phyloP scores from a whole-genome alignment of 2,113 vertebrate genomes.

The Pandion haliaetus region DNA sequence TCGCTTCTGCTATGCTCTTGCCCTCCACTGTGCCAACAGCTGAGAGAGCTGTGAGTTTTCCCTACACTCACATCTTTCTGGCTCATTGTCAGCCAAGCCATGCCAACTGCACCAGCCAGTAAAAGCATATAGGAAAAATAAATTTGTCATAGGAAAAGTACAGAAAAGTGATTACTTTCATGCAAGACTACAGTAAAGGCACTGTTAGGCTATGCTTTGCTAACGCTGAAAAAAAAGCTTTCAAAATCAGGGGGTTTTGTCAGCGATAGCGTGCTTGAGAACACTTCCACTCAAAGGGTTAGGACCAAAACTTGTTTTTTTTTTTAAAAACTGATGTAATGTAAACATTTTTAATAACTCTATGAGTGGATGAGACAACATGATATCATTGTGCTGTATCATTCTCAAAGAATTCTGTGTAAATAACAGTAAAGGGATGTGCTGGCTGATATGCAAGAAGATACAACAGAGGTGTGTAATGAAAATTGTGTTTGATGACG shows the following conservation, averaged over 20 bases:
- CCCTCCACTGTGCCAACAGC: constrained; percentile 47
- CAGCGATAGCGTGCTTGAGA: constrained; percentile 19
- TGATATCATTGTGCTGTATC: not conserved
- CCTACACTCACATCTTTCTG: constrained; percentile 72
- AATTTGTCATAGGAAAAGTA: constrained; percentile 80
- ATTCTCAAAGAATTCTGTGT: not conserved
- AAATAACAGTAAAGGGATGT: not conserved
- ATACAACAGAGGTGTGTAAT: not conserved
- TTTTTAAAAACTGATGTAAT: not conserved
- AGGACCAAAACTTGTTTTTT: not conserved
- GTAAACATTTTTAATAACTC: not conserved
- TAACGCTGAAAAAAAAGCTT: constrained; percentile 53
- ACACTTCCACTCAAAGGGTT: not conserved
- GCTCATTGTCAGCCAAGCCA: constrained; percentile 70
- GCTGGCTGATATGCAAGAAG: not conserved
- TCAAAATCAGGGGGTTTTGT: constrained; percentile 34
- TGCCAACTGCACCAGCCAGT: constrained; percentile 74
- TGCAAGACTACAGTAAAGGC: constrained; percentile 72
- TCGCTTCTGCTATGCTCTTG: constrained; percentile 51
- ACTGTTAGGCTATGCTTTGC: constrained; percentile 61
- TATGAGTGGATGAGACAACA: not conserved
- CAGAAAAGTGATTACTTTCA: constrained; percentile 72
- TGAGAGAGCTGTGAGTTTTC: constrained; percentile 63
- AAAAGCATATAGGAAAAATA: constrained; percentile 83
- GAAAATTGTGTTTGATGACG: not conserved